Base-by-base conservation (phyloP, 1,140 invertebrate genomes). In the Pogonomyrmex californicus region DNA sequence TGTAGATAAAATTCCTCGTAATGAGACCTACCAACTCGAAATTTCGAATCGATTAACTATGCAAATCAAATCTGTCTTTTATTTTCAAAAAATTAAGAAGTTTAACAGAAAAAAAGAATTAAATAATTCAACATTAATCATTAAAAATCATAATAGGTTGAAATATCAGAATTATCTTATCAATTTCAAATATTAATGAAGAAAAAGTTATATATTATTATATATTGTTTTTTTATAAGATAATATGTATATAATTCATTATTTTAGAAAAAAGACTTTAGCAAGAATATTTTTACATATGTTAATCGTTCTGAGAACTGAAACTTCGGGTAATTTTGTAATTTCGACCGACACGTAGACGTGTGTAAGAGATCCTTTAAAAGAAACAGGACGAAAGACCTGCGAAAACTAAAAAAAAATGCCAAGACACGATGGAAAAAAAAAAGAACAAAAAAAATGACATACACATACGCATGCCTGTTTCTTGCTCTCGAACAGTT, bases 401-500 rank as follows among this genome's bases (percentile, higher is more conserved):
- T 36, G 23, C 36, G 14, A 68, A 58, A 76, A 14, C 49, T 36
- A 38, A 10, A 60, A 14, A 60, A 23, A 81, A 44, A 14, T 54
- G 58, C 44, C 38, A 81, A 73, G 62, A 17, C 47, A 14, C 38
- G 58, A 47, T 17, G 49, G 36, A 36, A 82, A 17, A 54, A 38
- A 83, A 62, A 4, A 58, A 30, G 49, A 9, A 38, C 9, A 47
- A 54, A 41, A 66, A 47, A 54, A 41, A 66, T 36, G 56, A 66
- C 17, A 83, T 49, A 75, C 71, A 68, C 47, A 68, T 56, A 77
- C 56, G 89, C 89, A 90, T 94, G 88, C 92, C 90, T 88, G 92
- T 94, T 94, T 93, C 91, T 92, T 87, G 90, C 94, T 93, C 92
- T 93, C 91, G 92, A 94, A 96, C 96, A 98, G 98, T 98, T 96